These are phyloP conservation scores for Tineola bisselliella DNA, from an alignment of 2,888 invertebrate species.

Conservation along the genomic window DNA sequence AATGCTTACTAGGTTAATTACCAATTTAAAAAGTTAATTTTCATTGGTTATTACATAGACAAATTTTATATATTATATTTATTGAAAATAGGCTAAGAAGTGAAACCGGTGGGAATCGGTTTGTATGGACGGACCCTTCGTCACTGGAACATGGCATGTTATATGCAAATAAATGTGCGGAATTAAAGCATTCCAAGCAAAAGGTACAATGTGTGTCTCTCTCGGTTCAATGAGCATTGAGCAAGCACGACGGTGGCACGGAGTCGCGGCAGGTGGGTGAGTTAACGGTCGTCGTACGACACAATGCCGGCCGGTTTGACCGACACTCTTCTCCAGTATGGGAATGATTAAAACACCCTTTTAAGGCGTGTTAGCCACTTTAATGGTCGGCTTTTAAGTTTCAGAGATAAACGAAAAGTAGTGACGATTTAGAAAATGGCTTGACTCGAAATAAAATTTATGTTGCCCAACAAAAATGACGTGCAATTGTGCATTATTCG, in stretches of 20 bases:
- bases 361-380: slow-evolving; percentile 10
- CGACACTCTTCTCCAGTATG: not conserved
- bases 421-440: not conserved
- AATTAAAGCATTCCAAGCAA: not conserved
- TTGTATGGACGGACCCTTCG: too few species aligned
- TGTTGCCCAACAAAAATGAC: not conserved
- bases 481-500: not conserved
- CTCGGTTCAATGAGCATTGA: slow-evolving; percentile 52
- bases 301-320: slow-evolving; percentile 16
- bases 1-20: too few species aligned
- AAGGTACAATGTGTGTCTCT: slow-evolving; percentile 30
- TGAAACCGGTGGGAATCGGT: too few species aligned
- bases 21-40: too few species aligned
- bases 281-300: slow-evolving; percentile 44
- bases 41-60: too few species aligned
- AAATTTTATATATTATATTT: too few species aligned
- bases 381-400: slow-evolving; percentile 8
- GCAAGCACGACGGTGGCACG: slow-evolving; percentile 5
- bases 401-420: not conserved
- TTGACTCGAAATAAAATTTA: not conserved
- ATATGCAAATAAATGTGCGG: not conserved
- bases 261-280: slow-evolving; percentile 44
- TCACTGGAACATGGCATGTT: too few species aligned
- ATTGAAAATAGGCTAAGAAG: too few species aligned
- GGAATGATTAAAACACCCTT: slow-evolving; percentile 10